Base-by-base conservation (phyloP, 2,888 invertebrate species). In the Icerya purchasi region DNA sequence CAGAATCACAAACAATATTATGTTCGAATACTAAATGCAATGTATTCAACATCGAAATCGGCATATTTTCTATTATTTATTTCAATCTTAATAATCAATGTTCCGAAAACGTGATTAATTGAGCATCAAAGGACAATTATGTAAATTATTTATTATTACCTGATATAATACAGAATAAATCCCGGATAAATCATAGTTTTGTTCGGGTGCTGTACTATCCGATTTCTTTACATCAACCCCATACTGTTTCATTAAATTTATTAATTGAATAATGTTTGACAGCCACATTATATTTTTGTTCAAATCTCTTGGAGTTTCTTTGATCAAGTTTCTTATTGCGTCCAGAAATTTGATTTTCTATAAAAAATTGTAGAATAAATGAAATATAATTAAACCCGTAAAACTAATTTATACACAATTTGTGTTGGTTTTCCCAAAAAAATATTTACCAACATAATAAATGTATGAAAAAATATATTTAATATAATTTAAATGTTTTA, bases 191-290 rank as follows among this genome's bases (percentile, higher is more conserved):
- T 97, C 94, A 71, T 96, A 97, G 70, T 93, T 91, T 59, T 87
- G 78, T 54, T 96, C 94, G 2, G 84, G 82, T 1, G 84, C 80
- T 0, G 91, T 87, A 72, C 94, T 96, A 23, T 83, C 80, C 1
- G 78, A 73, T 68, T 90, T 87, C 75, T 90, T 14, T 83, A 79
- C 62, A 79, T 80, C 65, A 93, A 91, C 1, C 67, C 92, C 91
- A 74, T 97, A 98, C 72, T 98, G 97, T 62, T 94, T 90, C 64
- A 97, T 77, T 69, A 85, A 88, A 72, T 96, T 86, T 24, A 91
- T 73, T 51, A 98, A 75, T 57, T 90, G 71, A 53, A 93, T 76
- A 55, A 88, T 86, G 68, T 89, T 90, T 14, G 85, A 79, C 1
- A 89, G 76, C 90, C 89, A 90, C 22, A 89, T 71, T 0, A 85